A percentile compares a stretch with the other conserved stretches of the same genome.
These are phyloP conservation scores for Empis livida DNA, from an alignment of 2,888 invertebrate genomes.

Conservation along the genomic window DNA sequence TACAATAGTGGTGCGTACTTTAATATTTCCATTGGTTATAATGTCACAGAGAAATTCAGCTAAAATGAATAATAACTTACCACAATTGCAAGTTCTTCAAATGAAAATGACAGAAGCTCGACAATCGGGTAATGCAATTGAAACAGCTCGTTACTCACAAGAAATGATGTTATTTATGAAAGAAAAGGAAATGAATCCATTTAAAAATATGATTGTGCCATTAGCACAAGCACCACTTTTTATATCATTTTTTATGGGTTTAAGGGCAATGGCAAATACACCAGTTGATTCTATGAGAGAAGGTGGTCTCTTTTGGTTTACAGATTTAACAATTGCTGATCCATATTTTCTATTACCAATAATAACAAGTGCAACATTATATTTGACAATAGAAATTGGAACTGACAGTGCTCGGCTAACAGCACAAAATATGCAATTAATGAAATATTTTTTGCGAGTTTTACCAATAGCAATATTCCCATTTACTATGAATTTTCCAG, in stretches of 20 bases:
- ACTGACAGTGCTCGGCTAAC: slow-evolving; percentile 59
- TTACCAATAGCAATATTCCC: slow-evolving; percentile 71
- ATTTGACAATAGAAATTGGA: slow-evolving; percentile 69
- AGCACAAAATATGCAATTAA: slow-evolving; percentile 50
- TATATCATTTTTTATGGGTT: slow-evolving; percentile 78
- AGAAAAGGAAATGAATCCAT: slow-evolving; percentile 63
- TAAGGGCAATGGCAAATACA: slow-evolving; percentile 76
- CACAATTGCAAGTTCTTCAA: slow-evolving; percentile 72
- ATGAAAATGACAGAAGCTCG: slow-evolving; percentile 77
- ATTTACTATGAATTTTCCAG: slow-evolving; percentile 76
- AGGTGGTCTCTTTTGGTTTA: slow-evolving; percentile 89
- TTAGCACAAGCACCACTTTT: slow-evolving; percentile 80
- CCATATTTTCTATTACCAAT: slow-evolving; percentile 78
- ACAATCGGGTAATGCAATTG: slow-evolving; percentile 65
- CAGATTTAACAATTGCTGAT: slow-evolving; percentile 81
- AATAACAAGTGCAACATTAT: slow-evolving; percentile 70
- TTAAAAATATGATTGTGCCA: slow-evolving; percentile 66
- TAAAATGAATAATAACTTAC: slow-evolving; percentile 70
- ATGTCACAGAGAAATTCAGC: slow-evolving; percentile 68
- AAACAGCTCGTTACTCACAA: slow-evolving; percentile 59
- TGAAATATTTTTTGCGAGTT: slow-evolving; percentile 62
- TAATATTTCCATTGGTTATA: slow-evolving; percentile 77
- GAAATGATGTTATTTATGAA: slow-evolving; percentile 76
- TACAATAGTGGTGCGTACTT: slow-evolving; percentile 60
- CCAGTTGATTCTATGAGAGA: slow-evolving; percentile 82